Base-by-base conservation (phyloP, 2,797 vertebrate species). In the Dryobates pubescens region DNA sequence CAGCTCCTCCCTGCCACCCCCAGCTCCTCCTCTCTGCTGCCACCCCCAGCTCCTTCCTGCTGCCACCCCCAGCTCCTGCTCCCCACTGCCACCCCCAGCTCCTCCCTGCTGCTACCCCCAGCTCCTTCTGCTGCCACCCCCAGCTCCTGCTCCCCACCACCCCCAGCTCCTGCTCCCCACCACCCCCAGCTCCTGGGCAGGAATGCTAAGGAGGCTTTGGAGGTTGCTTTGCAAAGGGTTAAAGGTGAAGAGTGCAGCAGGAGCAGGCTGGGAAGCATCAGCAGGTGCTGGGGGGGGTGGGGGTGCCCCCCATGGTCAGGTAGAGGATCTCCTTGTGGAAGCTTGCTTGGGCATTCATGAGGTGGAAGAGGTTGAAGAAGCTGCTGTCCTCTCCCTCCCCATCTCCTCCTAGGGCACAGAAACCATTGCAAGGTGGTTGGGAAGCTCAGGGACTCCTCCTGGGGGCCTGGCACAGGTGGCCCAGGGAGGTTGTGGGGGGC, bases 291-390 rank as follows among this genome's bases (percentile, higher is more conserved):
- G 49, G 23, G 47, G 49, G 12, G 49, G 49, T 24, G 47, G 17
- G 17, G 47, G 57, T 3, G 9, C 73, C 13, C 76, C 56, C 83
- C 92, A 98, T 79, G 89, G 96, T 92, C 86, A 97, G 30, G 94
- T 94, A 97, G n/a, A 99, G 96, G 78, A 99, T 97, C 78, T 98
- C 98, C 23, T 98, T 98, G 75, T 99, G 98, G 96, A 99, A 99
- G 94, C 94, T 98, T 30, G 98, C 98, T 29, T 98, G 98, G 49
- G 98, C 98, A 23, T 98, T 97, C 29, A 99, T 90, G 29, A 99
- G 97, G 96, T 98, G 96, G 59, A 98, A 98, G 18, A 99, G 89
- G 62, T 96, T 98, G 92, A 98, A 88, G 89, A 98, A 98, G 89
- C 59, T 95, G 90, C 97, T 97, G 82, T 98, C 88, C 34, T 98